Conservation (phyloP, 2,888 invertebrate genomes). For the Nipponacmea schrenckii region DNA sequence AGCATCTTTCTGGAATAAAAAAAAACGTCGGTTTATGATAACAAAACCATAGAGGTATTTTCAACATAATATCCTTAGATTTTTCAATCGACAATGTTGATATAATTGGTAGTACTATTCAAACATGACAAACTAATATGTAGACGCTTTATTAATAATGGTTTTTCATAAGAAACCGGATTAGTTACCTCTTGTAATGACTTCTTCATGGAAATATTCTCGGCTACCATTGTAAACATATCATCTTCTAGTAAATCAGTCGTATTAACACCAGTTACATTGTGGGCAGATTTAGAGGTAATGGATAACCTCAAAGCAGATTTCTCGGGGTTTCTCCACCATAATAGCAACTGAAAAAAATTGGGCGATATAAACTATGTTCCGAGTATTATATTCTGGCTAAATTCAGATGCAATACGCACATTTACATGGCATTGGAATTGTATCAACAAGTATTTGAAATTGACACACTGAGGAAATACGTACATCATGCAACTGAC, state of each 20-base stretch:
- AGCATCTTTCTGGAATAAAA: conserved; percentile 48
- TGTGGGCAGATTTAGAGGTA: conserved; percentile 24
- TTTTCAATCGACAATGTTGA: too few relatives aligned
- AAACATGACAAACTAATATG: too few relatives aligned
- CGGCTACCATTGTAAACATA: conserved; percentile 47
- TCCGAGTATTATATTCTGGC: too few relatives aligned
- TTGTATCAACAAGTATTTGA: too few relatives aligned
- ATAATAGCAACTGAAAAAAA: conserved; percentile 43
- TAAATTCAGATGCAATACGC: too few relatives aligned
- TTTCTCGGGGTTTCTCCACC: conserved; percentile 44
- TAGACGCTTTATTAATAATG: too few relatives aligned
- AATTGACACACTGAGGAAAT: too few relatives aligned
- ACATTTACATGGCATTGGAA: too few relatives aligned
- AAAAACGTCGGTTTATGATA: background rate
- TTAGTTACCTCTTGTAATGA: conserved; percentile 46
- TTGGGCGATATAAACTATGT: background rate
- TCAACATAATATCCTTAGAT: too few relatives aligned
- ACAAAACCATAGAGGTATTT: background rate
- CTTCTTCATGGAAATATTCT: conserved; percentile 49
- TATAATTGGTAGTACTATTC: too few relatives aligned
- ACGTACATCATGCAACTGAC: too few relatives aligned
- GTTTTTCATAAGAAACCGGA: too few relatives aligned
- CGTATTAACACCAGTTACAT: conserved; percentile 23
- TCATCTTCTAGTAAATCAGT: conserved; percentile 45
- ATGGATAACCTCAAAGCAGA: conserved; percentile 26